Conservation (phyloP, 2,113 vertebrate genomes). For the Anser brachyrhynchus region DNA sequence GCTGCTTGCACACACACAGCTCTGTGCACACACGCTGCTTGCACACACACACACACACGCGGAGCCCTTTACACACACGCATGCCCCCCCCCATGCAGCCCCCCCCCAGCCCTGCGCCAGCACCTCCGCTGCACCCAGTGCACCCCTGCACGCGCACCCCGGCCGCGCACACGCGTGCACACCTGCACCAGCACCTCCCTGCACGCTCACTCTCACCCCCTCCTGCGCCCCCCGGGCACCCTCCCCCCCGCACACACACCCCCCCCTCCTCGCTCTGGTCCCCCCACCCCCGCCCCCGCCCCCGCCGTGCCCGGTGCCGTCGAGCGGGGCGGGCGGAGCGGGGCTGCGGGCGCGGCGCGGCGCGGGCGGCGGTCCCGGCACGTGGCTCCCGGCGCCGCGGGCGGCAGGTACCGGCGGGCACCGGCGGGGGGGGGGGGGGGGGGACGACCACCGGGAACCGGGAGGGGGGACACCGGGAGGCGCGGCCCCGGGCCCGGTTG, state of each 20-base stretch:
- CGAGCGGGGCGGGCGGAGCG: background rate
- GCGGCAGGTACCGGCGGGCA: background rate
- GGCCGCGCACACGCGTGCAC: background rate
- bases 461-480: background rate
- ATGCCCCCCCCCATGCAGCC: background rate
- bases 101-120: background rate
- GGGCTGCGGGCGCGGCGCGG: background rate
- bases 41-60: background rate
- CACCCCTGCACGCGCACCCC: background rate
- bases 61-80: too few relatives aligned
- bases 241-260: background rate
- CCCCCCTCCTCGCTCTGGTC: background rate
- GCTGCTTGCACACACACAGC: background rate
- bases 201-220: too few relatives aligned
- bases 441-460: too few relatives aligned
- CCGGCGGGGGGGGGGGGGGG: background rate
- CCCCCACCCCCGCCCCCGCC: background rate
- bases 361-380: background rate
- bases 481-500: too few relatives aligned
- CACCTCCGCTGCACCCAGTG: background rate
- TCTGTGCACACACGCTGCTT: background rate
- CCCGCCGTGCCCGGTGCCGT: background rate
- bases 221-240: too few relatives aligned
- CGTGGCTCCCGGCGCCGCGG: background rate
- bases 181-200: background rate